Evolutionary conservation across 2,797 vertebrate genomes (phyloP).

Genomic region (Erethizon dorsatum): DNA sequence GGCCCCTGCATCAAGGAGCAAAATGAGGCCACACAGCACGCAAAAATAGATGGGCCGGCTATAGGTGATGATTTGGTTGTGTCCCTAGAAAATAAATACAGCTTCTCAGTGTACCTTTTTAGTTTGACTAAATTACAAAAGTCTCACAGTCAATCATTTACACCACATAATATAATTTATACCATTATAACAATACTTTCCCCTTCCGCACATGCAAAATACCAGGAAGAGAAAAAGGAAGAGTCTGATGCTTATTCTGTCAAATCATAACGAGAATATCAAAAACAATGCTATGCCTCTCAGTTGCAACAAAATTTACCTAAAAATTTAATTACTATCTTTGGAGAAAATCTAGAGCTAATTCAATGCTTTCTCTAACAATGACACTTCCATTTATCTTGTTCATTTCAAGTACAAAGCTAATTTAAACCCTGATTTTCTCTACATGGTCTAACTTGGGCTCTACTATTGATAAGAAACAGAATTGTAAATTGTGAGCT

Average conservation of each 20-base stretch:
- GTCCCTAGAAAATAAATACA: slow-evolving; percentile 92
- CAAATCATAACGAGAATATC: background rate
- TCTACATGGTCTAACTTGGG: background rate
- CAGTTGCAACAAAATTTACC: slow-evolving; percentile 1
- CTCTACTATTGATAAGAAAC: slow-evolving; percentile 60
- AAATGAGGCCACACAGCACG: slow-evolving; percentile 96
- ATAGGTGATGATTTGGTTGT: slow-evolving; percentile 98
- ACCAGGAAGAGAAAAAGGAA: background rate
- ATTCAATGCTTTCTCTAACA: background rate
- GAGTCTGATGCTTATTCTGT: slow-evolving; percentile 41
- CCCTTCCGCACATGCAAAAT: background rate
- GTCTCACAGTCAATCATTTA: background rate
- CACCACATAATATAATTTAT: background rate
- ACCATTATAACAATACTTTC: background rate
- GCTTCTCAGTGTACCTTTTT: slow-evolving; percentile 61
- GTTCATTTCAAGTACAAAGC: slow-evolving; percentile 42
- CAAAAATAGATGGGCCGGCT: slow-evolving; percentile 98
- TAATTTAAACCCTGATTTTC: slow-evolving; percentile 57
- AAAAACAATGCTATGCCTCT: background rate
- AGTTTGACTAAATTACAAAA: slow-evolving; percentile 16
- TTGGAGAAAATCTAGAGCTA: background rate
- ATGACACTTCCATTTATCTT: background rate
- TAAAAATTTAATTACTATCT: slow-evolving; percentile 64
- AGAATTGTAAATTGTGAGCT: background rate
- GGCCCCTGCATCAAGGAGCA: slow-evolving; percentile 95